Conservation (phyloP, 2,797 vertebrate genomes). For the Agapornis canus region DNA sequence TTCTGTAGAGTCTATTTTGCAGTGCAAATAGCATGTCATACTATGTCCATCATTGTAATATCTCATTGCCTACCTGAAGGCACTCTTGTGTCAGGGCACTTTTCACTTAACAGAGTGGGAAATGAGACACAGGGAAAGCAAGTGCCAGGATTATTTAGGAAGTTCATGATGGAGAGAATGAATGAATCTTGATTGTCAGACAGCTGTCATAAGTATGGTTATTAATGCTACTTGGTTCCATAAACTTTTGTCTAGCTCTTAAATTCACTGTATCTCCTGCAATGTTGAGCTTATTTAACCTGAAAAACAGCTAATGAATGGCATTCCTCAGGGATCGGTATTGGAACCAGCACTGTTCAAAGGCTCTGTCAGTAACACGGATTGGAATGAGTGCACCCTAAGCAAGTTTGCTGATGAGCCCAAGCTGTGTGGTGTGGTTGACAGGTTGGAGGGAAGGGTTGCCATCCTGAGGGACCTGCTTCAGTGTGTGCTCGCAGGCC, state of each 20-base stretch:
- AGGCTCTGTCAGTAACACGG: background rate
- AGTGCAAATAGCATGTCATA: background rate
- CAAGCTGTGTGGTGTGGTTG: background rate
- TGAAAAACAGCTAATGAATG: background rate
- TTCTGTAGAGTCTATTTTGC: background rate
- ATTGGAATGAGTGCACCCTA: background rate
- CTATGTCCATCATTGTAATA: background rate
- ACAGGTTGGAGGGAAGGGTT: background rate
- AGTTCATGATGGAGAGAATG: background rate
- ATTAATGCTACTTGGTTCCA: background rate
- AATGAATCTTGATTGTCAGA: background rate
- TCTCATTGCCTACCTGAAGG: conserved; percentile 8
- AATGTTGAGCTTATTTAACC: background rate
- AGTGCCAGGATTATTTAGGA: background rate
- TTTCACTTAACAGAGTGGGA: background rate
- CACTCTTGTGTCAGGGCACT: background rate
- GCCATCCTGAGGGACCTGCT: background rate
- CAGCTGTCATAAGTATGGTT: background rate
- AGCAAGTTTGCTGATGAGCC: background rate
- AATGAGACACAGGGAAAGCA: conserved; percentile 1
- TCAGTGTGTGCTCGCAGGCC: background rate
- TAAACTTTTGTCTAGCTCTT: background rate
- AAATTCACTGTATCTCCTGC: background rate
- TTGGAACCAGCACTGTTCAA: background rate
- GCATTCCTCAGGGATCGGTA: background rate